Conservation (phyloP, 92 coral and sea anemone genomes). For the Pocillopora meandrina region DNA sequence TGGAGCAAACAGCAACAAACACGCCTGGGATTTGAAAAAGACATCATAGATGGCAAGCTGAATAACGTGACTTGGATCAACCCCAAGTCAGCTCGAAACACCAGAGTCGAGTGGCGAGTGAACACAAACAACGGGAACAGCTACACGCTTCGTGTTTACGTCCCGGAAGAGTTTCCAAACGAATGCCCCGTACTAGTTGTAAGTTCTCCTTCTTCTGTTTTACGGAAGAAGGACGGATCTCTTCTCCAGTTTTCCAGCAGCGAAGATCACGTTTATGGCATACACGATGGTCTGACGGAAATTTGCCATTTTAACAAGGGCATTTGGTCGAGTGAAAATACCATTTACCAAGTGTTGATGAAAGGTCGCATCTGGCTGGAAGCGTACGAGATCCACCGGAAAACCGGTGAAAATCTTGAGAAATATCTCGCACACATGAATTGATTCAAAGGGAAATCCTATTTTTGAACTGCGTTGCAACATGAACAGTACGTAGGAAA, state of each 20-base stretch:
- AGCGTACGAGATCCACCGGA: conserved; percentile 75
- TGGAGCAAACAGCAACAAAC: conserved; percentile 65
- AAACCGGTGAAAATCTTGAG: conserved; percentile 59
- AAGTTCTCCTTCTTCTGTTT: conserved; percentile 44
- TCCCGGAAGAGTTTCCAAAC: conserved; percentile 66
- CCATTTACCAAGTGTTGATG: conserved; percentile 77
- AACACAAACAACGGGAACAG: conserved; percentile 48
- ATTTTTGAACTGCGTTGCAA: too few species aligned
- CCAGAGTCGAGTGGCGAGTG: conserved; percentile 64
- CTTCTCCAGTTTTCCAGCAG: neutral
- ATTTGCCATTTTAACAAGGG: conserved; percentile 71
- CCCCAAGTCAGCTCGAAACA: conserved; percentile 48
- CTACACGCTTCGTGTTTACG: conserved; percentile 66
- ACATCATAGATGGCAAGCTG: conserved; percentile 50
- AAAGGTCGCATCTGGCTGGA: conserved; percentile 88
- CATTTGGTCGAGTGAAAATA: conserved; percentile 71
- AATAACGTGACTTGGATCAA: conserved; percentile 60
- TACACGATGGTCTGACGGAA: conserved; percentile 52
- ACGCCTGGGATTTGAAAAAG: conserved; percentile 66
- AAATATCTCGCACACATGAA: conserved; percentile 65
- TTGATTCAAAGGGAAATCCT: neutral
- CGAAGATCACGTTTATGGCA: conserved; percentile 54
- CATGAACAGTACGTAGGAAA: too few species aligned
- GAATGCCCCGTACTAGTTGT: conserved; percentile 75
- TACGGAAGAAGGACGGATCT: conserved; percentile 20